Conservation (phyloP, 2,797 vertebrate genomes). For the Nasua narica region DNA sequence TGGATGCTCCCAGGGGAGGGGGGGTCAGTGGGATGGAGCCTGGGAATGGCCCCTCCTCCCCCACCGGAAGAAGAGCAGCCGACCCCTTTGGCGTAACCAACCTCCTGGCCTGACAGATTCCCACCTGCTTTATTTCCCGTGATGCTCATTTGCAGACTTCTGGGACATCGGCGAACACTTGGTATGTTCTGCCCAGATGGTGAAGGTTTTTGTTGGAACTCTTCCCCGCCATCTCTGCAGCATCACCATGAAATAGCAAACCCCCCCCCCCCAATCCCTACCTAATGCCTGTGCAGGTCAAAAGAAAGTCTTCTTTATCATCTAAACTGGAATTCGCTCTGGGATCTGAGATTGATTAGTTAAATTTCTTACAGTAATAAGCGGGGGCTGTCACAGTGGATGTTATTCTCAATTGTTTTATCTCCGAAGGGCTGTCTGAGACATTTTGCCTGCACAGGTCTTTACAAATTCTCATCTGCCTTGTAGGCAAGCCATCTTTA, state of each 20-base stretch:
- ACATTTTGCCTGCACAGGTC: not conserved
- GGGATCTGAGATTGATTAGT: not conserved
- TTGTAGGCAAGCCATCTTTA: constrained; percentile 37
- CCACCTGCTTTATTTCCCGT: not conserved
- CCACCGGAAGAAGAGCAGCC: not conserved
- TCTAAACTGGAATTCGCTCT: not conserved
- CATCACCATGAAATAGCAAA: not conserved
- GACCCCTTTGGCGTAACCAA: too few species aligned
- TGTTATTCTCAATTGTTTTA: not conserved
- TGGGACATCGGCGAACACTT: not conserved
- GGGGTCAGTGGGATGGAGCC: rapidly evolving
- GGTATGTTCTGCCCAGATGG: not conserved
- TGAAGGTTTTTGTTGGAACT: not conserved
- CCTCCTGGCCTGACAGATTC: not conserved
- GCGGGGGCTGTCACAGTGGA: not conserved
- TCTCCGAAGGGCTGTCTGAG: not conserved
- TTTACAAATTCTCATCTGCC: constrained; percentile 35
- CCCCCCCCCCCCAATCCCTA: not conserved
- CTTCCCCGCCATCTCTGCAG: not conserved
- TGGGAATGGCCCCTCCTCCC: too few species aligned
- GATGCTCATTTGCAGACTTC: not conserved
- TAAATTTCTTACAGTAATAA: not conserved
- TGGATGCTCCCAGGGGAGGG: not conserved
- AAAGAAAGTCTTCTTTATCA: not conserved
- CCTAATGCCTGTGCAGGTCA: not conserved